Percentiles rank a stretch among this genome's conserved stretches.
These are phyloP conservation scores for Charaxes varanes DNA, from an alignment of 1,140 invertebrate species.

Conservation along the genomic window DNA sequence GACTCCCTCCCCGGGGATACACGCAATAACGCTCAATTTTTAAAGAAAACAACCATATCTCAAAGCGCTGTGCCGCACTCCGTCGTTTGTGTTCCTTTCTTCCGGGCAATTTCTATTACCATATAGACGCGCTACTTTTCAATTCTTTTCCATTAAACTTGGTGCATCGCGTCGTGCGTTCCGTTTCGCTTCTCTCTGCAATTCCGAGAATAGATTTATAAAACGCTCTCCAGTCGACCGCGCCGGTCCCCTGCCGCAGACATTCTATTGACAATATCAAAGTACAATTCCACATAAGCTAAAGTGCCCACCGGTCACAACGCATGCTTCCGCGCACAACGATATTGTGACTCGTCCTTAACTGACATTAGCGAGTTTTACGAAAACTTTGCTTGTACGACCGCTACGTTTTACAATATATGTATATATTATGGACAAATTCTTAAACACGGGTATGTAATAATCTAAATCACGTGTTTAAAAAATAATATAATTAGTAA, in stretches of 20 bases:
- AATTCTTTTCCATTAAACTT: conserved; percentile 74
- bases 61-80: conserved; percentile 59
- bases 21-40: conserved; percentile 53
- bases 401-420: no score
- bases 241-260: conserved; percentile 52
- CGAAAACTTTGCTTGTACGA: no score
- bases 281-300: conserved; percentile 55
- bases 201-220: conserved; percentile 70
- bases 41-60: conserved; percentile 69
- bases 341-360: conserved; percentile 24
- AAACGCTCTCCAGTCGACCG: conserved; percentile 64
- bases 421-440: no score
- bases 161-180: conserved; percentile 65
- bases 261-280: conserved; percentile 61
- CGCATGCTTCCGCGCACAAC: conserved; percentile 42
- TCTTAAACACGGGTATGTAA: no score
- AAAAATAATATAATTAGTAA: no score
- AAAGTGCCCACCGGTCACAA: conserved; percentile 49
- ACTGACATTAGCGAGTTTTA: no score
- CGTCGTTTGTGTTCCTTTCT: conserved; percentile 68
- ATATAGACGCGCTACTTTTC: conserved; percentile 73
- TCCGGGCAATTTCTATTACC: conserved; percentile 73
- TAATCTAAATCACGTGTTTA: no score
- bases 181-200: conserved; percentile 44
- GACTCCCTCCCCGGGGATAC: conserved; percentile 20